Conservation (phyloP, 2,888 invertebrate species). For the Drosophila parthenogenetica region DNA sequence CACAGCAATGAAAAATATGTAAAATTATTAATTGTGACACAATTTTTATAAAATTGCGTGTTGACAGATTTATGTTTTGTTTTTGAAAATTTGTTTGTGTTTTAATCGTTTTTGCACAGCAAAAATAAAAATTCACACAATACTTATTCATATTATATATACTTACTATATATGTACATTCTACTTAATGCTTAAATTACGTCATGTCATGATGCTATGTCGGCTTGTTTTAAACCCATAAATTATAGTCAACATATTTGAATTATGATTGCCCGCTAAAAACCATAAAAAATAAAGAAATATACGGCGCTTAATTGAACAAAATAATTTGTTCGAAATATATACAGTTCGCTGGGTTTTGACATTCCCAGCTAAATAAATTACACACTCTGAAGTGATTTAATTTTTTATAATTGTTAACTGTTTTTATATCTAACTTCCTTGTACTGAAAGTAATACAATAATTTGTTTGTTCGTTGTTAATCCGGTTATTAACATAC, state of each 20-base stretch:
- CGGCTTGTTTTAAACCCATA: slow-evolving; percentile 55
- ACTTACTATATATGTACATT: slow-evolving; percentile 39
- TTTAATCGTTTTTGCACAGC: slow-evolving; percentile 26
- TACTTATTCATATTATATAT: slow-evolving; percentile 28
- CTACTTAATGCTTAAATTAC: slow-evolving; percentile 60
- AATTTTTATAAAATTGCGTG: slow-evolving; percentile 65
- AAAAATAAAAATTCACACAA: slow-evolving; percentile 20
- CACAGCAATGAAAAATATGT: slow-evolving; percentile 19
- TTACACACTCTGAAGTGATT: not conserved
- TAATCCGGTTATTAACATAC: no score
- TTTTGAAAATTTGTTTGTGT: slow-evolving; percentile 49
- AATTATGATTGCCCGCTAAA: slow-evolving; percentile 53
- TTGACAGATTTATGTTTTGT: slow-evolving; percentile 73
- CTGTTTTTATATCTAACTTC: not conserved
- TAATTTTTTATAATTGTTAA: not conserved
- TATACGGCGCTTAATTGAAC: slow-evolving; percentile 33
- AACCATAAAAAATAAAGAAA: slow-evolving; percentile 25
- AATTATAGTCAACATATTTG: slow-evolving; percentile 55
- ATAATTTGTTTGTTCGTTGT: no score
- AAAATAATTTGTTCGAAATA: slow-evolving; percentile 35
- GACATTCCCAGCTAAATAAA: not conserved
- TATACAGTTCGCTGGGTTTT: slow-evolving; percentile 2
- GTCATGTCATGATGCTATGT: slow-evolving; percentile 40
- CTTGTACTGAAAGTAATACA: no score
- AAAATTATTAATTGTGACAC: slow-evolving; percentile 72